Conservation (phyloP, 2,888 invertebrate genomes). For the Cyclophora albipunctata region DNA sequence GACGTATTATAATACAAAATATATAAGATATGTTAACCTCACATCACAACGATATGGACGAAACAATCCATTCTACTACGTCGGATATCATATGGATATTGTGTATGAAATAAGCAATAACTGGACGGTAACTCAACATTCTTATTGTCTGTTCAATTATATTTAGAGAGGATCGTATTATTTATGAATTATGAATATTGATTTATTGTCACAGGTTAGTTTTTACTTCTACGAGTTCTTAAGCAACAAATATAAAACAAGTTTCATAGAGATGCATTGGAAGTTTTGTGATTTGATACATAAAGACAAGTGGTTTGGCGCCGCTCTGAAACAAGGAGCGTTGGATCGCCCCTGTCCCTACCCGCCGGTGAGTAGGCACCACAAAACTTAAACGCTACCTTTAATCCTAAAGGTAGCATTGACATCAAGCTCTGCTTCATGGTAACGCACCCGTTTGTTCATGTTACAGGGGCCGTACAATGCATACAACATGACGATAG, state of each 20-base stretch:
- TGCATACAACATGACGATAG: constrained; percentile 7
- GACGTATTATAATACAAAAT: constrained; percentile 2
- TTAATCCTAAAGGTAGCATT: too few species aligned
- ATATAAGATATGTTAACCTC: neutral
- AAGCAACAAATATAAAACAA: constrained; percentile 27
- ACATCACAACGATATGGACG: constrained; percentile 4
- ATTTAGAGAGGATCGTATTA: neutral
- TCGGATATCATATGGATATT: neutral
- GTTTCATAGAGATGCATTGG: constrained; percentile 31
- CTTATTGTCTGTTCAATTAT: neutral
- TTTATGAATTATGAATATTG: neutral
- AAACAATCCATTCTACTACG: constrained; percentile 9
- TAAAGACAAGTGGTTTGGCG: constrained; percentile 29
- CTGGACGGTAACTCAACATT: constrained; percentile 17
- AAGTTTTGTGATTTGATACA: constrained; percentile 24
- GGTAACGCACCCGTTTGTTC: too few species aligned
- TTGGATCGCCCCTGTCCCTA: constrained; percentile 19
- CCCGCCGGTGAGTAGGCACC: constrained; percentile 13
- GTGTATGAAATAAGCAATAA: constrained; percentile 2
- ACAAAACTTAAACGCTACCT: too few species aligned
- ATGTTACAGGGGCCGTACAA: neutral
- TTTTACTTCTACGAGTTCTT: constrained; percentile 28
- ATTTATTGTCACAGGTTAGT: constrained; percentile 15
- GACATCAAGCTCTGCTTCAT: too few species aligned
- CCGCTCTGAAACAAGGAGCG: constrained; percentile 14